Evolutionary conservation across 2,113 vertebrate species (phyloP), one percentile per base, ranked within the genome.

Genomic region (Ammodytes marinus): DNA sequence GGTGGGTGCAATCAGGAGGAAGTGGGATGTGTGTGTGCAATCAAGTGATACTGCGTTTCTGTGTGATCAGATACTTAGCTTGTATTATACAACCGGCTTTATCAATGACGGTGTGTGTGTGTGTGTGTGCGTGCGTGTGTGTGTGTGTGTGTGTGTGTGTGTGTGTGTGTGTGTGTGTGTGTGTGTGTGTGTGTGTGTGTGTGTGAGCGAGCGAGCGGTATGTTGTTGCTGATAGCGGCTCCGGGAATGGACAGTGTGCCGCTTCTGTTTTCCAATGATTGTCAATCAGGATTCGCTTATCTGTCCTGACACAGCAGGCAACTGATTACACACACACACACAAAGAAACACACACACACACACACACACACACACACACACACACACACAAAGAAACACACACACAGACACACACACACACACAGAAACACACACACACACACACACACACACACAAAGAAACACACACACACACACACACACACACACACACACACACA

Each of bases 241-340:
- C 42, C 14, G 8, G 54, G 40, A 71, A 76, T 84, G 63, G 86
- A 73, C 90, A 83, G 69, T 63, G 60, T 66, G 42, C 27, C 27
- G 27, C 52, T 76, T 85, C 80, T 90, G 85, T 86, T 82, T 77
- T 84, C 49, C 78, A 84, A 39, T 76, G 90, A 87, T 86, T 88
- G 81, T 60, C 73, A 67, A 47, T 66, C 65, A 5, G 86, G 82
- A 90, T 90, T 87, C 66, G 64, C 64, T 92, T 89, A 92, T 90
- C 90, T 83, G 75, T 66, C 69, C 72, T 54, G 55, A 85, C 74
- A 63, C 86, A 90, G 78, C 53, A 80, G 12, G 68, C 82, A 53
- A 76, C 82, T 68, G 79, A 82, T 77, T 72, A 64, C 1, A 73
- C 49, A 70, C 39, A 61, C 53, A 53, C 45, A 39, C 45, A 55